These are phyloP conservation scores for Taxidea taxus DNA, from an alignment of 2,113 vertebrate genomes.

Conservation along the genomic window DNA sequence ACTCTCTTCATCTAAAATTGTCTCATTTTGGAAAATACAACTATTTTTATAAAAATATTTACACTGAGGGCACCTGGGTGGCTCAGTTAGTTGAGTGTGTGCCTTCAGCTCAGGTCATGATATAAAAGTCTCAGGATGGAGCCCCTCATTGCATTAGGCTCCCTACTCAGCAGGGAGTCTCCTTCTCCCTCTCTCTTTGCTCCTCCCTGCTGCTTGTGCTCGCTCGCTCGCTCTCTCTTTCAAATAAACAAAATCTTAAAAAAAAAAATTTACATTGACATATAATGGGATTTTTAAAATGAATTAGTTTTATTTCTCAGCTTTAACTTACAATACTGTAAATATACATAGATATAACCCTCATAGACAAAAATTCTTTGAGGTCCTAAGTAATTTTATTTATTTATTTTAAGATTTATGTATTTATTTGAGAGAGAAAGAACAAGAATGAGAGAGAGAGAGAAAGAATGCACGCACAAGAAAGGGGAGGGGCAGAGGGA, in stretches of 20 bases:
- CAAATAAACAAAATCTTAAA: neutral
- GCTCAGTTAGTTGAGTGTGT: neutral
- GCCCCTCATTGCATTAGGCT: rapidly evolving
- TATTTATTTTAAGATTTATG: neutral
- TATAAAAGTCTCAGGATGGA: neutral
- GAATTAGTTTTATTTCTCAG: neutral
- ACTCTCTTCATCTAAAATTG: neutral
- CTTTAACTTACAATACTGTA: neutral
- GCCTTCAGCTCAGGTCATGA: neutral
- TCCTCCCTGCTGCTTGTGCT: neutral
- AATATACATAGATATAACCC: neutral
- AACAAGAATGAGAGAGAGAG: neutral
- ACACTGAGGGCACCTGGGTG: neutral
- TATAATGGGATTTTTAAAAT: neutral
- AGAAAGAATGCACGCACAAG: neutral
- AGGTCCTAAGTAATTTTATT: neutral
- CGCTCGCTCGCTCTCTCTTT: neutral
- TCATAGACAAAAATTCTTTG: neutral
- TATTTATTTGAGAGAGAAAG: neutral
- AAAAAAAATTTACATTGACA: neutral
- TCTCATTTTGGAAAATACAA: neutral
- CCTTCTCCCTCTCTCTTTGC: neutral
- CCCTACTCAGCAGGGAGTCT: neutral
- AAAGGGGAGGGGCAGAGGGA: neutral
- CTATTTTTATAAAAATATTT: neutral